Conservation (phyloP, 2,113 vertebrate species). For the Actenoides hombroni region DNA sequence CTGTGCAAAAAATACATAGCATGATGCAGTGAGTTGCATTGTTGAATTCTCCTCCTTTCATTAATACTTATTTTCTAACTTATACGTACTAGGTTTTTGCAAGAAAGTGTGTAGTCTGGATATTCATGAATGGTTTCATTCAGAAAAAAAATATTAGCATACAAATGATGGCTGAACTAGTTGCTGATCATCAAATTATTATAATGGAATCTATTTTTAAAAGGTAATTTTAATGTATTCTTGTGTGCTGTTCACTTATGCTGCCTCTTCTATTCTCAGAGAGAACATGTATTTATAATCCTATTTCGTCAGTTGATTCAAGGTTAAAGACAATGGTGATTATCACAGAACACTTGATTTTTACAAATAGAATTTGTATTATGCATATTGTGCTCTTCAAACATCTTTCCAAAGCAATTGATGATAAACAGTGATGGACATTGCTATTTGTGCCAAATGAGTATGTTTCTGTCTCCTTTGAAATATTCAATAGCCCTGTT, state of each 20-base stretch:
- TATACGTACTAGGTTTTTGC: background rate
- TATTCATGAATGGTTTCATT: background rate
- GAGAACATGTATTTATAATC: background rate
- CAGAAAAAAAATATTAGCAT: background rate
- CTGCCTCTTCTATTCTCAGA: background rate
- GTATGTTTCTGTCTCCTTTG: background rate
- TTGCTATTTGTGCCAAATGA: background rate
- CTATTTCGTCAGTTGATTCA: background rate
- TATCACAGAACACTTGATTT: background rate
- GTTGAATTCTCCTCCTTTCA: background rate
- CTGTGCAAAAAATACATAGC: background rate
- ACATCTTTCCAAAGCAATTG: background rate
- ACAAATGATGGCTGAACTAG: background rate
- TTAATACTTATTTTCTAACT: background rate
- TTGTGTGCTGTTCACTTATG: background rate
- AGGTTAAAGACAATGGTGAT: constrained; percentile 24
- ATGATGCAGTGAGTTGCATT: background rate
- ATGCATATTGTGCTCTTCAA: background rate
- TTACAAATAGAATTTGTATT: background rate
- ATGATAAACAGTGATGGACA: background rate
- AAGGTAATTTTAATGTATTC: background rate
- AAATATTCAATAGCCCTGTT: background rate
- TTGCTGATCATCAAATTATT: background rate
- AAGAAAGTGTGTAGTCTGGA: background rate
- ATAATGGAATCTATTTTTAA: background rate